phyloP scores from a whole-genome alignment of 2,113 vertebrate genomes.

The Piprites chloris region DNA sequence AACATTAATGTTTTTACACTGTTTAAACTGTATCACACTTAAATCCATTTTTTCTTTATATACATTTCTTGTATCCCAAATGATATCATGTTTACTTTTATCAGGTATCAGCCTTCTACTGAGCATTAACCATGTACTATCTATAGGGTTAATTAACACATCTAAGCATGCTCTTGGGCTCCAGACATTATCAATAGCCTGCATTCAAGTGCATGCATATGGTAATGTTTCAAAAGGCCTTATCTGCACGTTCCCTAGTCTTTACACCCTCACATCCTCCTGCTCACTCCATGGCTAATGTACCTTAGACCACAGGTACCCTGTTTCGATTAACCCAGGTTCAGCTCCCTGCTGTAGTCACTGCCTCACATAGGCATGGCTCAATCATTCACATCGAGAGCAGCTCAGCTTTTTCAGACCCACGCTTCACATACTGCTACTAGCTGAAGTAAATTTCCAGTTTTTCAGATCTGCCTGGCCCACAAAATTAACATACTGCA shows the following conservation, averaged over 20 bases:
- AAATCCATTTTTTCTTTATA: background rate
- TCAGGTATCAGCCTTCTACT: background rate
- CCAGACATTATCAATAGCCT: background rate
- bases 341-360: background rate
- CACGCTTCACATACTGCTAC: accelerated
- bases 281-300: background rate
- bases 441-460: background rate
- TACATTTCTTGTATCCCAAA: background rate
- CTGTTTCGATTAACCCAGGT: background rate
- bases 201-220: background rate
- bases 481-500: background rate
- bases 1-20: background rate
- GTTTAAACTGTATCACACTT: background rate
- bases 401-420: background rate
- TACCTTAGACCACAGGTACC: background rate
- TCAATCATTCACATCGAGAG: background rate
- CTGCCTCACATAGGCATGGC: background rate
- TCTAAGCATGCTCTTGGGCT: background rate
- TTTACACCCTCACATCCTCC: background rate
- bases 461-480: background rate
- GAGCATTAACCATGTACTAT: background rate
- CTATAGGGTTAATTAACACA: background rate
- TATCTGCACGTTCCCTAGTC: background rate
- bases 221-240: background rate
- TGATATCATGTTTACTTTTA: background rate